Evolutionary conservation across 2,113 vertebrate genomes (phyloP), one percentile per base, ranked within the genome.

Genomic region (Galeopterus variegatus): DNA sequence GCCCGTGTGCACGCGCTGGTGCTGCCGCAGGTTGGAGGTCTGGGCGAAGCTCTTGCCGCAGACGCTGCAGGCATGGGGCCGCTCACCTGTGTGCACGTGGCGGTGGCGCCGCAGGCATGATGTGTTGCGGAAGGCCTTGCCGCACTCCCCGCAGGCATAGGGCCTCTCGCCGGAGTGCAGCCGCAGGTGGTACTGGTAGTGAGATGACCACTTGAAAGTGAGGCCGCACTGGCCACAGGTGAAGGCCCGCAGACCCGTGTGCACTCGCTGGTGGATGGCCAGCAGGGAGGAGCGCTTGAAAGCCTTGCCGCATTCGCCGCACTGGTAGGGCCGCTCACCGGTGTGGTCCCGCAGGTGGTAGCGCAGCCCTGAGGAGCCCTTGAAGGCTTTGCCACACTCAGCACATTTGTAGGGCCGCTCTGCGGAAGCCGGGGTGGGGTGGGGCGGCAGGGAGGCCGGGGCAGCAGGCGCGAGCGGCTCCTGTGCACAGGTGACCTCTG

Each of bases 321-420:
- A 99, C 97, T 99, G 99, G 96, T 99, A 99, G n/a, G 99, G 99
- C 54, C 99, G 99, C 97, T 99, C 99, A 0, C 99, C 99, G 0
- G 99, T 99, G 97, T 99, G 99, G 97, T 99, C 99, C 52, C 99
- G 99, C 98, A 99, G 99, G 98, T 99, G 99, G 97, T 99, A 99
- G 72, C 99, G 99, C 48, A 99, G 98, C 15, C 99, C 99, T 0
- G 99, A 99, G 0, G 99, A 99, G 62, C 99, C 99, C 98, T 99
- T 99, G 98, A 99, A 99, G 69, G 99, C 99, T 96, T 99, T 99
- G 94, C 99, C 99, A 0, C 99, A 99, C 97, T 99, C 99, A 0
- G 99, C 99, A 89, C 99, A 99, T 62, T 99, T 99, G 95, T 99
- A 99, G 0, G 99, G 99, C 31, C 99, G 98, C 94, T 99, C 99